phyloP scores from a whole-genome alignment of 1,140 invertebrate species.

The Bombus affinis region DNA sequence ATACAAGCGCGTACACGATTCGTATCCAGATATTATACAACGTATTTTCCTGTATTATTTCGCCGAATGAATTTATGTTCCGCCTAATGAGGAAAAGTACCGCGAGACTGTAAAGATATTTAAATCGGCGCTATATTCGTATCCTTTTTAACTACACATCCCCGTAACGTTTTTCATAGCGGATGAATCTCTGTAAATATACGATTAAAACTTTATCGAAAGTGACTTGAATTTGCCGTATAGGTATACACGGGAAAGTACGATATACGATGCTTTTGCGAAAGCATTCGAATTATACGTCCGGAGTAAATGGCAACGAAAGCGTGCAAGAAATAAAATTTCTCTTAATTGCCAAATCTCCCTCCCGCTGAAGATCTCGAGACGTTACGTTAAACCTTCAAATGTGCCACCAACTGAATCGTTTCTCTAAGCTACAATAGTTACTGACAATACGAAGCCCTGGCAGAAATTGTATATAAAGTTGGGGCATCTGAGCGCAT shows the following conservation, averaged over 20 bases:
- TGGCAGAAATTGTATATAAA: not conserved
- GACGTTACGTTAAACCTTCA: constrained; percentile 4
- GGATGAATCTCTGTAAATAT: not conserved
- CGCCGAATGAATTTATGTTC: too few species aligned
- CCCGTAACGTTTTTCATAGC: not conserved
- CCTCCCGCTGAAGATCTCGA: not conserved
- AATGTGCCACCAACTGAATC: not conserved
- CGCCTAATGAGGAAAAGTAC: too few species aligned
- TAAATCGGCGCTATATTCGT: too few species aligned
- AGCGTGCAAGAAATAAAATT: not conserved
- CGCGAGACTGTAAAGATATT: not conserved
- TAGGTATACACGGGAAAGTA: not conserved
- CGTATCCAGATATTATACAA: not conserved
- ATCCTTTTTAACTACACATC: too few species aligned
- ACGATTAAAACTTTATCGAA: not conserved
- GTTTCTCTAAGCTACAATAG: not conserved
- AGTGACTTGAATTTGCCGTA: not conserved
- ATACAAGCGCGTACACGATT: not conserved
- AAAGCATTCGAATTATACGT: not conserved
- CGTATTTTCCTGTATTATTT: not conserved
- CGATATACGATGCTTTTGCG: not conserved
- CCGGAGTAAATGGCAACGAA: not conserved
- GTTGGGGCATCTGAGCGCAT: not conserved
- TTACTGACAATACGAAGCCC: not conserved
- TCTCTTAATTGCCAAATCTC: constrained; percentile 18